Evolutionary conservation across 2,888 invertebrate species (phyloP), one percentile per base, ranked within the genome.

Genomic region (Euphydryas editha): DNA sequence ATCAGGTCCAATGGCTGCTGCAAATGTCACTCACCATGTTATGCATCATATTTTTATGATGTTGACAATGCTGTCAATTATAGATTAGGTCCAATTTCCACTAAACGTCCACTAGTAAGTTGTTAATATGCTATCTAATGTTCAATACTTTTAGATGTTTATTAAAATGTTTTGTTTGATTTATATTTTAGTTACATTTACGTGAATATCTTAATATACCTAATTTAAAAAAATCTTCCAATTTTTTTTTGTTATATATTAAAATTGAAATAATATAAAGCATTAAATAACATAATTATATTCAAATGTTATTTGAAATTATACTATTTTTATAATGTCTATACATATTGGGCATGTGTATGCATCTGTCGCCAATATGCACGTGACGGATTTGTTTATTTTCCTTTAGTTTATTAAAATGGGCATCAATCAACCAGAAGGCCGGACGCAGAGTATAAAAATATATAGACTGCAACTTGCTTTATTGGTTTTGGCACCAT

Each of bases 361-460:
- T 78, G 76, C 85, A 86, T 84, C 78, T 86, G 87, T 78, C 76
- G 72, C 66, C 68, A 71, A 61, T 68, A 72, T 70, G 74, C 70
- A 73, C 72, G 67, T 73, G 76, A 73, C 73, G 70, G 70, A 79
- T 78, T 76, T 81, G 81, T 84, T 81, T 84, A 75, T 84, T 85
- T 81, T 80, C 65, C 71, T 74, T 60, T 57, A 69, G 70, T 72
- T 73, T 73, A 74, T 74, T 73, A 77, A 75, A 77, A 74, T 73
- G 72, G 75, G 67, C 65, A 71, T 67, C 69, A 73, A 55, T 71
- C 61, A 71, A 24, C 15, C 49, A n/a, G 21, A 8, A 21, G 72
- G 67, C 61, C 47, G 65, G 73, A 72, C 66, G 73, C 74, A 74
- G 69, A 70, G 56, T 30, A 62, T 65, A 70, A 75, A 79, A 75